Evolutionary conservation across 1,140 invertebrate species (phyloP).

Genomic region (Steinernema khuongi): DNA sequence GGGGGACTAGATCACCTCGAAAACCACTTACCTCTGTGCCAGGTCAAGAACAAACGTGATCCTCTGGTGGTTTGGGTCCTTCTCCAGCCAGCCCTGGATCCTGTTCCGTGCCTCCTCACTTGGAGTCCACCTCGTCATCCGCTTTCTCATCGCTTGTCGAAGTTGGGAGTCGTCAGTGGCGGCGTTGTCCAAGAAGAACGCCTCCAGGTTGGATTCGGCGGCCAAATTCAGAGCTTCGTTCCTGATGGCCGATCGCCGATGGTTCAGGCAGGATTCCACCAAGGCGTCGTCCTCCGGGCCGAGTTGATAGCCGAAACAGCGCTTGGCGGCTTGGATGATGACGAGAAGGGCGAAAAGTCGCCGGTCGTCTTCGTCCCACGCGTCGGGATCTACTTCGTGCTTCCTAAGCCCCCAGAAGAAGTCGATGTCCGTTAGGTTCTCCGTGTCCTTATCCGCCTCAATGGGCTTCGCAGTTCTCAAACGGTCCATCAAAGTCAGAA

Average conservation of each 20-base stretch:
- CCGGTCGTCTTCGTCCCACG: conserved; percentile 5
- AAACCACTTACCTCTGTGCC: neutral
- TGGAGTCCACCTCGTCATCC: neutral
- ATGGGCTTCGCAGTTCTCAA: neutral
- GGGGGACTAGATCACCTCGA: no score
- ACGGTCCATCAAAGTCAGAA: neutral
- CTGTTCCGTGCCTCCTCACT: neutral
- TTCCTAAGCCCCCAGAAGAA: neutral
- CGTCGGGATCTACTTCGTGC: neutral
- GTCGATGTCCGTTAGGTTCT: neutral
- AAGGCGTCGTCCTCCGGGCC: neutral
- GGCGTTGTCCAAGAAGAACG: neutral
- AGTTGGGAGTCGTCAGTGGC: neutral
- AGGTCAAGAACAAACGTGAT: neutral
- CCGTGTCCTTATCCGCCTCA: neutral
- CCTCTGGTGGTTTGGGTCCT: neutral
- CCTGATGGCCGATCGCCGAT: neutral
- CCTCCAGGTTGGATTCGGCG: neutral
- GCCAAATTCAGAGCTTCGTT: conserved; percentile 2
- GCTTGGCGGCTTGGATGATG: neutral
- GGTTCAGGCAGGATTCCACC: neutral
- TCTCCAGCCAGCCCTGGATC: neutral
- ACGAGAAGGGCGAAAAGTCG: neutral
- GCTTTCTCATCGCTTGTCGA: neutral
- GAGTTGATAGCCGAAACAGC: neutral